These are phyloP conservation scores for Hydrochoerus hydrochaeris DNA, from an alignment of 2,113 vertebrate species.

Conservation along the genomic window DNA sequence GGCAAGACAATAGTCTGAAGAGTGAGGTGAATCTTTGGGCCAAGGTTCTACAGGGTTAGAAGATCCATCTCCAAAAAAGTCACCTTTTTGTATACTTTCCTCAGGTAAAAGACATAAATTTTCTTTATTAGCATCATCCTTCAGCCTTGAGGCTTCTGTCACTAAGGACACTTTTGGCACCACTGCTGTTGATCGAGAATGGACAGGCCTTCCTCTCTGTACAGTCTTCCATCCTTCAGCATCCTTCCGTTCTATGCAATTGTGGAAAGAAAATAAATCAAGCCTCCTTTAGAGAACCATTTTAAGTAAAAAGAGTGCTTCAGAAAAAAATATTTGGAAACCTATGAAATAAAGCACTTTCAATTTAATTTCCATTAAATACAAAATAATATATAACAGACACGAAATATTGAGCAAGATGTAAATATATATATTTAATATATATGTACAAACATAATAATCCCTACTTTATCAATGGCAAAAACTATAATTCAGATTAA, in stretches of 20 bases:
- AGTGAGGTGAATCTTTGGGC: slow-evolving; percentile 70
- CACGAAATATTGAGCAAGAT: background rate
- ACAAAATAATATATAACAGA: background rate
- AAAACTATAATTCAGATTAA: slow-evolving; percentile 16
- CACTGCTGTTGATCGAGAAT: slow-evolving; percentile 91
- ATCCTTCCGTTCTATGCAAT: slow-evolving; percentile 90
- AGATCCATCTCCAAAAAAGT: slow-evolving; percentile 31
- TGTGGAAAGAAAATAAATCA: slow-evolving; percentile 6
- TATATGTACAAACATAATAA: background rate
- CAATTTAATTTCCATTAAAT: slow-evolving; percentile 29
- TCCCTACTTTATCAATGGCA: background rate
- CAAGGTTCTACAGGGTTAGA: slow-evolving; percentile 59
- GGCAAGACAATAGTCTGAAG: slow-evolving; percentile 75
- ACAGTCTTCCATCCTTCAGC: slow-evolving; percentile 98
- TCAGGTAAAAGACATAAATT: slow-evolving; percentile 80
- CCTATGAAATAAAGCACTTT: slow-evolving; percentile 20
- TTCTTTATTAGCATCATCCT: slow-evolving; percentile 90
- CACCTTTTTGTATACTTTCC: slow-evolving; percentile 72
- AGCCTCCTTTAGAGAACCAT: background rate
- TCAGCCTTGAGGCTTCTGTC: slow-evolving; percentile 83
- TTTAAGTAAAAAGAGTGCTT: background rate
- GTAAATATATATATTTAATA: background rate
- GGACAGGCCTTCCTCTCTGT: slow-evolving; percentile 95
- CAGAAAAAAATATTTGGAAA: slow-evolving; percentile 20
- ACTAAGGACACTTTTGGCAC: slow-evolving; percentile 87